A percentile compares a stretch with the other conserved stretches of the same genome.
phyloP scores from a whole-genome alignment of 2,113 vertebrate species.

The Chlamydotis undulata region DNA sequence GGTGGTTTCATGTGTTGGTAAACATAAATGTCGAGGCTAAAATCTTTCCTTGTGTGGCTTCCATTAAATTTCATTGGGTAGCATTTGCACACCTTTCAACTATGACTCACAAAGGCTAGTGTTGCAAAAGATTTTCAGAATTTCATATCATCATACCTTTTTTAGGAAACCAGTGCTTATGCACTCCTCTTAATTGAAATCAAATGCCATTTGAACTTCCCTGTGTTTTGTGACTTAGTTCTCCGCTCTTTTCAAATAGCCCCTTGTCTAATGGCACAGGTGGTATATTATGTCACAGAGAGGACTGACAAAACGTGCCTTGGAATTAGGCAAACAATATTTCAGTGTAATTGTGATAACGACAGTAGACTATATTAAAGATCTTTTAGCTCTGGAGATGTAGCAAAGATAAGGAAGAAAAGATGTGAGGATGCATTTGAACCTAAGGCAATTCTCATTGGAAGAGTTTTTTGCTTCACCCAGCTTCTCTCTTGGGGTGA shows the following conservation, averaged over 20 bases:
- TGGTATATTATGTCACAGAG: neutral
- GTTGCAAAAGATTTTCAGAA: neutral
- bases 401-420: neutral
- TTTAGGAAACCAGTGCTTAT: neutral
- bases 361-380: neutral
- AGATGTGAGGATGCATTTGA: neutral
- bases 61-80: slow-evolving; percentile 17
- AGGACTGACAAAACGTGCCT: neutral
- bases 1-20: slow-evolving; percentile 42
- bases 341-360: neutral
- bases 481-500: neutral
- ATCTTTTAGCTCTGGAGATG: neutral
- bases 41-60: slow-evolving; percentile 30
- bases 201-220: neutral
- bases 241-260: neutral
- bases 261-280: neutral
- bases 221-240: neutral
- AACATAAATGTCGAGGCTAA: slow-evolving; percentile 43
- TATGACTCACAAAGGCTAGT: neutral
- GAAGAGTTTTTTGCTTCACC: neutral
- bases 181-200: neutral
- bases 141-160: neutral
- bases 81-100: slow-evolving; percentile 12
- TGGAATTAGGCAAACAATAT: neutral
- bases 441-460: neutral